Percentiles rank a stretch among this genome's conserved stretches.
Evolutionary conservation across 2,113 vertebrate species (phyloP).

Genomic region (Alectura lathami): DNA sequence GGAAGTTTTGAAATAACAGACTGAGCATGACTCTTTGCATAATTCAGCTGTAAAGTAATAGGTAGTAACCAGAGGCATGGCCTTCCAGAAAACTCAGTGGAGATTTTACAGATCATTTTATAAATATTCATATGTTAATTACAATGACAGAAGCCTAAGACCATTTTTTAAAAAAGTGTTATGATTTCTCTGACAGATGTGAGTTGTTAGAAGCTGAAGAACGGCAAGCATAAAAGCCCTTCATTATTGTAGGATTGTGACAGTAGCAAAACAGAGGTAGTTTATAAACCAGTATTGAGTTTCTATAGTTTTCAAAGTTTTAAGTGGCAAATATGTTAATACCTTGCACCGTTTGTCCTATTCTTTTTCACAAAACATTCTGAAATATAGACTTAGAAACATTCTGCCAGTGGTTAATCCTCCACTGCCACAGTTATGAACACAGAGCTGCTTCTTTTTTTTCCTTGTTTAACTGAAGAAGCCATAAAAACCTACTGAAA

Average conservation of each 20-base stretch:
- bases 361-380: neutral
- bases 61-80: neutral
- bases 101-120: neutral
- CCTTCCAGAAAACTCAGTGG: neutral
- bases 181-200: neutral
- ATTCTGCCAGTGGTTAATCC: neutral
- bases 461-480: neutral
- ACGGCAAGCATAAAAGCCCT: neutral
- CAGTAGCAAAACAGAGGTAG: neutral
- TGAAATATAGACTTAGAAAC: neutral
- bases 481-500: neutral
- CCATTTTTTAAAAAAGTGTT: neutral
- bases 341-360: neutral
- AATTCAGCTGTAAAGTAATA: neutral
- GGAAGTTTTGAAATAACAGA: neutral
- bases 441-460: fast-evolving
- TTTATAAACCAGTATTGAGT: neutral
- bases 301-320: neutral
- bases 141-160: neutral
- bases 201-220: neutral
- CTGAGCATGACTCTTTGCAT: neutral
- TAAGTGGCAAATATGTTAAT: neutral
- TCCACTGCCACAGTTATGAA: neutral
- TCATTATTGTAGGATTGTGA: neutral
- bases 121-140: neutral